Conservation (phyloP, 2,113 vertebrate genomes). For the Nanorana parkeri region DNA sequence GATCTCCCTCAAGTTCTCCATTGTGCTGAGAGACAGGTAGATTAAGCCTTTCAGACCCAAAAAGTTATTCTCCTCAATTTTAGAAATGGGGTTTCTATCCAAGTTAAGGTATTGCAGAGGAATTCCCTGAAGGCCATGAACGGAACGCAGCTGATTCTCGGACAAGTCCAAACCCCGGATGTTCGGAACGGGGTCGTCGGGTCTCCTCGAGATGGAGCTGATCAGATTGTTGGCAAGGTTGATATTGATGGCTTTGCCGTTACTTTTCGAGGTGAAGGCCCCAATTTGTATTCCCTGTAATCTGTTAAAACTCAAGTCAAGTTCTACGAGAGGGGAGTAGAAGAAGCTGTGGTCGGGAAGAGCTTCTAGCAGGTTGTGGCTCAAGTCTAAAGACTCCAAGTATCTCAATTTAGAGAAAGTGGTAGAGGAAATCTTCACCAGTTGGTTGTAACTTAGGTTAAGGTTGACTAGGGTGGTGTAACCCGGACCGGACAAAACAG, state of each 20-base stretch:
- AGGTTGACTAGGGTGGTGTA: conserved; percentile 94
- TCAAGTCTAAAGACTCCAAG: conserved; percentile 92
- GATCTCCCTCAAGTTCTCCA: conserved; percentile 74
- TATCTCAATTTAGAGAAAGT: conserved; percentile 91
- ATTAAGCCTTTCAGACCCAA: conserved; percentile 79
- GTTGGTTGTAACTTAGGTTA: conserved; percentile 89
- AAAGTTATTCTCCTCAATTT: conserved; percentile 77
- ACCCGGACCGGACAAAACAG: conserved; percentile 89
- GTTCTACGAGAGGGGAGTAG: conserved; percentile 83
- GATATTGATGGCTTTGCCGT: conserved; percentile 80
- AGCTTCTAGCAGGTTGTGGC: conserved; percentile 84
- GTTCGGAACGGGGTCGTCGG: conserved; percentile 63
- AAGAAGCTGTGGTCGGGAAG: conserved; percentile 81
- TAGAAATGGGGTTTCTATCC: conserved; percentile 82
- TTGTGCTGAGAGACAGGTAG: conserved; percentile 83
- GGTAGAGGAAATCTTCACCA: conserved; percentile 77
- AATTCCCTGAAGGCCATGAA: conserved; percentile 80
- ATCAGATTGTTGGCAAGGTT: conserved; percentile 89
- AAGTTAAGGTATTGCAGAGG: conserved; percentile 87
- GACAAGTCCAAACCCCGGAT: conserved; percentile 88
- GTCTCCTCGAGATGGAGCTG: conserved; percentile 63
- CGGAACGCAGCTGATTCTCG: conserved; percentile 75
- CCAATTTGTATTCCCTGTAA: conserved; percentile 80
- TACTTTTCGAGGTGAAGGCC: conserved; percentile 79
- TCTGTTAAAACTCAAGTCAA: conserved; percentile 90